These are phyloP conservation scores for Capreolus pygargus DNA, from an alignment of 2,113 vertebrate species.

Conservation along the genomic window DNA sequence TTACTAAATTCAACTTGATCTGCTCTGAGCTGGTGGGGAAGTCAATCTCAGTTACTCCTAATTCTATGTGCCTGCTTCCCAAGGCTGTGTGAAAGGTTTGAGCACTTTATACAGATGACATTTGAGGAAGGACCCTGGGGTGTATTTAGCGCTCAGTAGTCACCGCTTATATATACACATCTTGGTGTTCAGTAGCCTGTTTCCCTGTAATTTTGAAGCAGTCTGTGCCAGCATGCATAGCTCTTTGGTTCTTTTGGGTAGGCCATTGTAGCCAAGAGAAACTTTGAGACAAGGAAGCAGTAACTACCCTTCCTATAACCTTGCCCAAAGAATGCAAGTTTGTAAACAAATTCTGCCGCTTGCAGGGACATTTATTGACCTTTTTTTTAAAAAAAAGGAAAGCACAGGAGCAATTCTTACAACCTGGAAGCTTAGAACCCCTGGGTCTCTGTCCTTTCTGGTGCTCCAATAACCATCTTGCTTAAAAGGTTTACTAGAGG, in stretches of 20 bases:
- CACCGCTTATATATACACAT: background rate
- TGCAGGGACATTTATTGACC: background rate
- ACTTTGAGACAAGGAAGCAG: background rate
- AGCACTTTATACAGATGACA: background rate
- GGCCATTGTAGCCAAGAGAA: background rate
- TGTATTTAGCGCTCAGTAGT: background rate
- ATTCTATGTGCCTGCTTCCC: background rate
- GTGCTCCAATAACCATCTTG: background rate
- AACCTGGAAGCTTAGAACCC: background rate
- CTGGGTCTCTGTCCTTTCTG: background rate
- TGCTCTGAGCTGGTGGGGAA: background rate
- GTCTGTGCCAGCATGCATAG: background rate
- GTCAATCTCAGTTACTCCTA: background rate
- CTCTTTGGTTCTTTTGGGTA: conserved; percentile 18
- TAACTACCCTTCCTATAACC: background rate
- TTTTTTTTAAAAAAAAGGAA: background rate
- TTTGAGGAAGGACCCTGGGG: background rate
- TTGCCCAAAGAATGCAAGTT: background rate
- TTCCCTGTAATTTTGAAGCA: conserved; percentile 8
- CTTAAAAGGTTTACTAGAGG: background rate
- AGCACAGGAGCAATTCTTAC: background rate
- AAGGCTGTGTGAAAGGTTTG: background rate
- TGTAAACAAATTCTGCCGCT: background rate
- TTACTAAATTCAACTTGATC: conserved; percentile 4
- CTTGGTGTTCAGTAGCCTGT: background rate